A percentile compares a stretch with the other conserved stretches of the same genome.
Evolutionary conservation across 2,797 vertebrate species (phyloP).

Genomic region (Sebastiscus albofasciatus): DNA sequence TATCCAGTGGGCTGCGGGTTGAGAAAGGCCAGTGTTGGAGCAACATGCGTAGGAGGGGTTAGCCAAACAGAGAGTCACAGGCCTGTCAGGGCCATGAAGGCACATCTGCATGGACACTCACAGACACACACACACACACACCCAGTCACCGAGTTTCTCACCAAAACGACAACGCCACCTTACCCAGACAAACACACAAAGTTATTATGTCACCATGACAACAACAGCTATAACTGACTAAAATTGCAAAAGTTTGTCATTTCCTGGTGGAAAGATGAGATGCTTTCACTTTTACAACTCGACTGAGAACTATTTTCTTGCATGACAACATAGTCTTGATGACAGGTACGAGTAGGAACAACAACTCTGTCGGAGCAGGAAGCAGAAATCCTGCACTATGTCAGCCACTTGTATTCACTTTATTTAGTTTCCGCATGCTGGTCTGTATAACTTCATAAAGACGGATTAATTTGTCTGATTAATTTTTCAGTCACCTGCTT

Average conservation of each 20-base stretch:
- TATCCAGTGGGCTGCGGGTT: slow-evolving; percentile 62
- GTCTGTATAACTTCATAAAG: neutral
- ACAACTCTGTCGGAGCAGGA: neutral
- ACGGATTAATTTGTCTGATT: neutral
- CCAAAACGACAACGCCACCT: neutral
- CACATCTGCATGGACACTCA: slow-evolving; percentile 37
- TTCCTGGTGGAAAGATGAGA: slow-evolving; percentile 55
- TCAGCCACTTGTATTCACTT: neutral
- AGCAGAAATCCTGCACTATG: neutral
- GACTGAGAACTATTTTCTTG: neutral
- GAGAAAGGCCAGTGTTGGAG: slow-evolving; percentile 64
- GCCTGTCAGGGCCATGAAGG: slow-evolving; percentile 13
- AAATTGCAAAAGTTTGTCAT: neutral
- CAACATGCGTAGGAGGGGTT: slow-evolving; percentile 76
- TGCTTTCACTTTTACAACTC: neutral
- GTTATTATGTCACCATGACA: slow-evolving; percentile 11
- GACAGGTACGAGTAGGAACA: neutral
- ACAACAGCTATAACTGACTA: neutral
- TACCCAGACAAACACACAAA: neutral
- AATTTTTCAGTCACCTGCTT: neutral
- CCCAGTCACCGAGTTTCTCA: neutral
- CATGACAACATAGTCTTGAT: neutral
- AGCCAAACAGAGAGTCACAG: slow-evolving; percentile 69
- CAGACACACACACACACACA: neutral
- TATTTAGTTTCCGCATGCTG: neutral